phyloP scores from a whole-genome alignment of 1,140 invertebrate genomes.

The Scaptomyza hsui region DNA sequence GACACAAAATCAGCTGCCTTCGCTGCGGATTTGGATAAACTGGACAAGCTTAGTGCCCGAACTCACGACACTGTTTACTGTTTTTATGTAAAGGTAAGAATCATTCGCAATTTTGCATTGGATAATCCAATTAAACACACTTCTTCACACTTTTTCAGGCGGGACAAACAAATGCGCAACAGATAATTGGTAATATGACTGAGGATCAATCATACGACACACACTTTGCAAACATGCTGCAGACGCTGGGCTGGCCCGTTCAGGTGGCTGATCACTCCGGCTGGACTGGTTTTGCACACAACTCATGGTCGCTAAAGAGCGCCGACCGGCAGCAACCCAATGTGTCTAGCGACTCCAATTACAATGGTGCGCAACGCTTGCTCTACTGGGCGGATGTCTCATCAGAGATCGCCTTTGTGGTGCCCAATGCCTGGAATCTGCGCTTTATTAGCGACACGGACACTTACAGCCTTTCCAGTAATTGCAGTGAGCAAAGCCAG shows the following conservation, averaged over 20 bases:
- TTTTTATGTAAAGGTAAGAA: constrained; percentile 95
- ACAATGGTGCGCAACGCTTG: constrained; percentile 87
- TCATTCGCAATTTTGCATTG: too few relatives aligned
- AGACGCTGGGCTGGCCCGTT: constrained; percentile 94
- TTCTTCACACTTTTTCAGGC: constrained; percentile 84
- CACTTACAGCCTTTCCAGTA: constrained; percentile 84
- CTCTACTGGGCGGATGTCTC: constrained; percentile 98
- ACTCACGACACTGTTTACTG: constrained; percentile 97
- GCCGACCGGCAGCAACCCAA: constrained; percentile 59
- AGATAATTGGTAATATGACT: constrained; percentile 93
- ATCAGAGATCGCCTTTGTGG: constrained; percentile 97
- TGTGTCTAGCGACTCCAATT: constrained; percentile 49
- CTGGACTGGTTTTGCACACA: constrained; percentile 94
- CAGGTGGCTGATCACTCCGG: constrained; percentile 92
- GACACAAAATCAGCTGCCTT: constrained; percentile 90
- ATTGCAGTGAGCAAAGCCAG: constrained; percentile 46
- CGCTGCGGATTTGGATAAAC: constrained; percentile 88
- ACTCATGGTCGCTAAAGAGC: constrained; percentile 88
- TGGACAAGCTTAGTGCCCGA: constrained; percentile 92
- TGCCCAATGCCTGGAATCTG: constrained; percentile 89
- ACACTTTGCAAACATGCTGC: constrained; percentile 92
- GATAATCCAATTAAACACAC: background rate
- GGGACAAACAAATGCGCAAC: constrained; percentile 88
- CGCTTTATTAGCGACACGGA: constrained; percentile 78
- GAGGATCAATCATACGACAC: constrained; percentile 85